A percentile compares a stretch with the other conserved stretches of the same genome.
Conservation (phyloP, 2,888 invertebrate genomes). For the Matsumyia berberina region DNA sequence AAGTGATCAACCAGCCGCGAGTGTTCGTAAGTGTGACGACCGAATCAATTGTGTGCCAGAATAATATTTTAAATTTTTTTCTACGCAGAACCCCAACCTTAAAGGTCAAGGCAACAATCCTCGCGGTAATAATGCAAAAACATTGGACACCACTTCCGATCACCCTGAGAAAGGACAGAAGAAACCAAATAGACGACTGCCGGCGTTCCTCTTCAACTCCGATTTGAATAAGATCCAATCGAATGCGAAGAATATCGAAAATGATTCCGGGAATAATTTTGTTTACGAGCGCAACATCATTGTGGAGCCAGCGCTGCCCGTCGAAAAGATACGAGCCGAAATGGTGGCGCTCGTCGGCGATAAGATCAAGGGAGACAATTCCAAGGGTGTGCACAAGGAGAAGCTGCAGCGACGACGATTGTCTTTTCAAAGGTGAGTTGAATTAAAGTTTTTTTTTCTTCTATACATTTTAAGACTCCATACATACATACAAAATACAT, state of each 20-base stretch:
- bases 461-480: background rate
- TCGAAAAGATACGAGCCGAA: conserved; percentile 77
- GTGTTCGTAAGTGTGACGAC: conserved; percentile 76
- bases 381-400: conserved; percentile 78
- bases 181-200: conserved; percentile 75
- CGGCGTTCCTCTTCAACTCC: conserved; percentile 78
- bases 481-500: no score
- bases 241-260: conserved; percentile 80
- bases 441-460: conserved; percentile 24
- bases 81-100: conserved; percentile 53
- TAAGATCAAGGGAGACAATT: conserved; percentile 79
- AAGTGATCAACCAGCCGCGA: conserved; percentile 77
- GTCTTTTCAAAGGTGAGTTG: conserved; percentile 77
- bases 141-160: conserved; percentile 44
- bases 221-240: conserved; percentile 81
- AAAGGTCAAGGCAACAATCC: conserved; percentile 62
- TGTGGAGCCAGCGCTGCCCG: conserved; percentile 78
- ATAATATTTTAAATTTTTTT: background rate
- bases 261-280: conserved; percentile 80
- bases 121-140: conserved; percentile 40
- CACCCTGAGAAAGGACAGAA: conserved; percentile 75
- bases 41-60: background rate
- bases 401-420: conserved; percentile 76
- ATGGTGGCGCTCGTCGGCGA: conserved; percentile 76
- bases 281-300: conserved; percentile 80